Evolutionary conservation across 2,113 vertebrate species (phyloP).

Genomic region (Poeciliopsis retropinna): DNA sequence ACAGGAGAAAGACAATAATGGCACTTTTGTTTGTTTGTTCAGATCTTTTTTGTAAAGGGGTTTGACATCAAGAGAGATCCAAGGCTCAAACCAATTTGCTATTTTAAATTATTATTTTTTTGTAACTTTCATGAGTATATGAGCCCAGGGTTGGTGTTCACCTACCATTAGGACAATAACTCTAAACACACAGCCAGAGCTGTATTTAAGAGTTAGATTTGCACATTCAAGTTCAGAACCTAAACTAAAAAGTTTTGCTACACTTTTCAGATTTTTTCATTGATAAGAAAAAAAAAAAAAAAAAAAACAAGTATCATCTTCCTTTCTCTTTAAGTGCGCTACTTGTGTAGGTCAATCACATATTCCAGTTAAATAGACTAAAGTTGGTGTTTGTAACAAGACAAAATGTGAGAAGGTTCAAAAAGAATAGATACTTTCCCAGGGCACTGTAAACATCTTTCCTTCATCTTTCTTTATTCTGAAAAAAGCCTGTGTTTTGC

Average conservation of each 20-base stretch:
- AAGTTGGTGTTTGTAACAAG: neutral
- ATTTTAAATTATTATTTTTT: too few relatives aligned
- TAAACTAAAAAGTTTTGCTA: neutral
- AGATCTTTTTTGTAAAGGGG: neutral
- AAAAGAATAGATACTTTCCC: neutral
- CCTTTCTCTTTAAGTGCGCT: neutral
- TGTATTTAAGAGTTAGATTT: too few relatives aligned
- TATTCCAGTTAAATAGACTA: neutral
- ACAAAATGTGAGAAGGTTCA: neutral
- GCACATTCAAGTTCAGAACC: too few relatives aligned
- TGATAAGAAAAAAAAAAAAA: neutral
- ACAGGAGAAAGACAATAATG: neutral
- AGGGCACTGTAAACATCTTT: too few relatives aligned
- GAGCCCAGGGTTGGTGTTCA: too few relatives aligned
- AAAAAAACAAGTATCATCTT: neutral
- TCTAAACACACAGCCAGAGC: too few relatives aligned
- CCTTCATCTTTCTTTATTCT: conserved; percentile 1
- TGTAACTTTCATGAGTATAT: too few relatives aligned
- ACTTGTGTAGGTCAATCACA: neutral
- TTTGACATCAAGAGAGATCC: too few relatives aligned
- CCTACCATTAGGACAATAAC: too few relatives aligned
- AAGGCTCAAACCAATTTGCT: too few relatives aligned
- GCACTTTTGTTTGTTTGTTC: too few relatives aligned
- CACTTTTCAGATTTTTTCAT: too few relatives aligned
- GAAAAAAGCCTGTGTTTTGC: conserved; percentile 23